Base-by-base conservation (phyloP, 2,797 vertebrate genomes). In the Poecilia velifera region DNA sequence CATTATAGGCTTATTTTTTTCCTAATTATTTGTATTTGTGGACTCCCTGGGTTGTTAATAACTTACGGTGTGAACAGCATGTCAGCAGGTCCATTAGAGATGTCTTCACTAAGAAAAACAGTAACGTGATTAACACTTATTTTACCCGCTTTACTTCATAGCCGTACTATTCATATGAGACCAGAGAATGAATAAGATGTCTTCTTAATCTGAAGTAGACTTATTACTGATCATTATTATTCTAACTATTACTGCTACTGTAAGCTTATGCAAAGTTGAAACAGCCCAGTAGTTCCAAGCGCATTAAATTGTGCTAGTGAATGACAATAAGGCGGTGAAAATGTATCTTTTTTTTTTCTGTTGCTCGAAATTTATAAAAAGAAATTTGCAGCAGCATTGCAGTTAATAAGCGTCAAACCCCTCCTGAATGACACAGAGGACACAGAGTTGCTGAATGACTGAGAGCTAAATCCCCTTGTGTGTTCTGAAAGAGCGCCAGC, bases 401-500 rank as follows among this genome's bases (percentile, higher is more conserved):
- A 59, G 68, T 28, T 72, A 39, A 31, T 36, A 43, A 59, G 18
- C 14, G 31, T 34, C 36, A 70, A 49, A 77, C 64, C 36, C 59
- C 59, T 64, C 31, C 16, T 64, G 59, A 64, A 36, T 64, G 59
- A 64, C 59, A 64, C 59, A 64, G 59, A 64, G 55, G 43, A 64
- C 55, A 45, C 73, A 45, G 73, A 2, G 36, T 55, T 70, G 39
- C 18, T 78, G 78, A 76, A 55, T 73, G 82, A 87, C 49, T 82
- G 77, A 77, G 53, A 6, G 51, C 62, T n/a, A 73, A 77, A 39
- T 82, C 73, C 57, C 25, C 76, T 62, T 34, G 1, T 76, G 78
- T 79, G 81, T 90, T 79, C 86, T 86, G 51, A 81, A 82, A 87
- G 66, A 80, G 16, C 76, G 76, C 49, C 84, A 73, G 83, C 76